These are phyloP conservation scores for Sebastes cheni DNA, from an alignment of 2,797 vertebrate genomes.

Conservation along the genomic window DNA sequence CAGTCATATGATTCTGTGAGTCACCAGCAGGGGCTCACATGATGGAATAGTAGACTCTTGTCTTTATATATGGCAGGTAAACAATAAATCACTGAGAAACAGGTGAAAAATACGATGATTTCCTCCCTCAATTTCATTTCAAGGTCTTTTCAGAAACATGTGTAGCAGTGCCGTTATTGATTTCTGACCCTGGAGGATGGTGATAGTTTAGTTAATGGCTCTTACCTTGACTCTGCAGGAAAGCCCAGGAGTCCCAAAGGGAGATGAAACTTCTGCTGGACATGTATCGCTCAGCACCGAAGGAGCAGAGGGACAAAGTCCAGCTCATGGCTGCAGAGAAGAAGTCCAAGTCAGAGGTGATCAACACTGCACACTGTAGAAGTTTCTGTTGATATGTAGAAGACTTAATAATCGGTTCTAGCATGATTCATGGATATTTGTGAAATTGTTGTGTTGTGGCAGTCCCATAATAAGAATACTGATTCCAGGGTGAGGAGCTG, in stretches of 20 bases:
- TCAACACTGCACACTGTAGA: neutral
- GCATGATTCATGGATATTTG: neutral
- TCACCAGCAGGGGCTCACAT: neutral
- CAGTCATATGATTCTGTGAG: too few species aligned
- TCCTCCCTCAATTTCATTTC: neutral
- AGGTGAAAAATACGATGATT: neutral
- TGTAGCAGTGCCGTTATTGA: neutral
- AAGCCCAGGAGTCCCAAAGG: conserved; percentile 96
- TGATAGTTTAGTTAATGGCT: neutral
- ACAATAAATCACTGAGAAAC: neutral
- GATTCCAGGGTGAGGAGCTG: conserved; percentile 90
- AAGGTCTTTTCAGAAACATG: neutral
- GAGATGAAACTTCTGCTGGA: conserved; percentile 97
- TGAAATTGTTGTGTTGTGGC: neutral
- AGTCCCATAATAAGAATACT: neutral
- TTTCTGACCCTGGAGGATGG: neutral
- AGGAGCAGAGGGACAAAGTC: conserved; percentile 98
- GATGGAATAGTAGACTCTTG: neutral
- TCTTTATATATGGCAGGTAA: neutral
- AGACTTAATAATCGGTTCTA: too few species aligned
- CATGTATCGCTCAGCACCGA: conserved; percentile 97
- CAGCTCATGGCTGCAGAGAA: conserved; percentile 98
- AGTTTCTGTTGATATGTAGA: neutral
- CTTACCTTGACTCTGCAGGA: conserved; percentile 76
- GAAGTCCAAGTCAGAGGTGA: conserved; percentile 96